Conservation (phyloP, 2,113 vertebrate species). For the Caranx melampygus region DNA sequence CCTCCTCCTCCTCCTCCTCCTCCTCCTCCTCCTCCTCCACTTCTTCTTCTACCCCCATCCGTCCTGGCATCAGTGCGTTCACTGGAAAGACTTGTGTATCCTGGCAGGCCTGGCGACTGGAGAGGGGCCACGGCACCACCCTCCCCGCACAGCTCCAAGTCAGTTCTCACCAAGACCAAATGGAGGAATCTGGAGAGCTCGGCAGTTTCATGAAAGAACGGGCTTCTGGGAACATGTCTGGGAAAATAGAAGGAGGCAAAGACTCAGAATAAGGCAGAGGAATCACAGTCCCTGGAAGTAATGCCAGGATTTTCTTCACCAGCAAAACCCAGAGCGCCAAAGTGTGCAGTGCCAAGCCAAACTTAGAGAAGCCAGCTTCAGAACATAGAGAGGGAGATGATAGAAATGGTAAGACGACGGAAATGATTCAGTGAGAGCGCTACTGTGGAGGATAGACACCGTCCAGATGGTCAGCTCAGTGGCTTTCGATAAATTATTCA, state of each 20-base stretch:
- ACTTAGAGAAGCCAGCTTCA: constrained; percentile 48
- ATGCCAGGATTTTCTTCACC: constrained; percentile 65
- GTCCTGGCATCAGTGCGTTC: constrained; percentile 60
- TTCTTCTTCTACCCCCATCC: constrained; percentile 9
- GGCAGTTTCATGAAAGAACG: constrained; percentile 67
- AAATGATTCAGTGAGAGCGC: constrained; percentile 61
- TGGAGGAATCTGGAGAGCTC: constrained; percentile 73
- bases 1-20: constrained; percentile 15
- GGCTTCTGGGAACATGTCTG: constrained; percentile 75
- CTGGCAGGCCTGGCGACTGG: constrained; percentile 74
- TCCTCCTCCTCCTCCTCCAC: constrained; percentile 47
- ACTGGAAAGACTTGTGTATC: constrained; percentile 78
- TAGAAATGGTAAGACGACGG: constrained; percentile 57
- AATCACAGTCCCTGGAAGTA: constrained; percentile 36
- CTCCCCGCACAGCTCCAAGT: constrained; percentile 65
- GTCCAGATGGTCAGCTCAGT: constrained; percentile 79
- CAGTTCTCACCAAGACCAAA: constrained; percentile 74
- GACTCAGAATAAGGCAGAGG: constrained; percentile 53
- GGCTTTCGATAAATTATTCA: constrained; percentile 73
- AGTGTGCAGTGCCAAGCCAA: constrained; percentile 64
- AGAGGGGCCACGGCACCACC: constrained; percentile 71
- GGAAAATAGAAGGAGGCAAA: constrained; percentile 54
- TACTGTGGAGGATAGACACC: constrained; percentile 52
- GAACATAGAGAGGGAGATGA: constrained; percentile 59
- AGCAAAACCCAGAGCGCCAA: constrained; percentile 59